Evolutionary conservation across 35 echinoderm and acorn worm species (phyloP).

Genomic region (Ophioderma brevispina): DNA sequence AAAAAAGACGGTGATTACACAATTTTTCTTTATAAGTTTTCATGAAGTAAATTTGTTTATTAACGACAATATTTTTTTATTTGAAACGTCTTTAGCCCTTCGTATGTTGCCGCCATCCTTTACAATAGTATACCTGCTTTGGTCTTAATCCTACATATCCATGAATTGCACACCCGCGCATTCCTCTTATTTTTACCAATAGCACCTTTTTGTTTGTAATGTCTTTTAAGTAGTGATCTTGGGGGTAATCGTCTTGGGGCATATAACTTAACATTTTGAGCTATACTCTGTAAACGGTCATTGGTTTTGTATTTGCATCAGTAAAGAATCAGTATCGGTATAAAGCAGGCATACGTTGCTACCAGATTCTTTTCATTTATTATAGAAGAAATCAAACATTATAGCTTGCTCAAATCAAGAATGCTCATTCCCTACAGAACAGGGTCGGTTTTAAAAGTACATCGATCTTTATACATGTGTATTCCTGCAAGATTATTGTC

Average conservation of each 20-base stretch:
- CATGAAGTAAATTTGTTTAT: background rate
- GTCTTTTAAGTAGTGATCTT: background rate
- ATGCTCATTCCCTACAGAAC: conserved; percentile 10
- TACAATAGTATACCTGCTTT: background rate
- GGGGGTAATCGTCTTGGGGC: background rate
- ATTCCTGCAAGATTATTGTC: background rate
- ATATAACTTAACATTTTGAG: background rate
- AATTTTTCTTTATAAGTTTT: no score
- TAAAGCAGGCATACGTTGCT: background rate
- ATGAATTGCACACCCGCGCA: background rate
- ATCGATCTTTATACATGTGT: background rate
- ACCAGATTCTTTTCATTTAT: background rate
- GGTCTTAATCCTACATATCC: conserved; percentile 20
- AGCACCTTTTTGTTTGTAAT: conserved; percentile 29
- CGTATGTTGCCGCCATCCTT: background rate
- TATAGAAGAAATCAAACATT: conserved; percentile 13
- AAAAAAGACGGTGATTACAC: background rate
- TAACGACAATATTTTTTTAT: background rate
- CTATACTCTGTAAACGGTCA: conserved; percentile 17
- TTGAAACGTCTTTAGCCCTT: background rate
- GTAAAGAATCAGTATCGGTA: conserved; percentile 13
- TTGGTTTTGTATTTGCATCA: conserved; percentile 1
- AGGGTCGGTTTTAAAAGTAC: conserved; percentile 3
- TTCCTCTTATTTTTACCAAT: conserved; percentile 23
- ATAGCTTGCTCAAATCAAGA: background rate